Percentiles rank a stretch among this genome's conserved stretches.
Conservation (phyloP, 2,113 vertebrate species). For the Oncorhynchus kisutch region DNA sequence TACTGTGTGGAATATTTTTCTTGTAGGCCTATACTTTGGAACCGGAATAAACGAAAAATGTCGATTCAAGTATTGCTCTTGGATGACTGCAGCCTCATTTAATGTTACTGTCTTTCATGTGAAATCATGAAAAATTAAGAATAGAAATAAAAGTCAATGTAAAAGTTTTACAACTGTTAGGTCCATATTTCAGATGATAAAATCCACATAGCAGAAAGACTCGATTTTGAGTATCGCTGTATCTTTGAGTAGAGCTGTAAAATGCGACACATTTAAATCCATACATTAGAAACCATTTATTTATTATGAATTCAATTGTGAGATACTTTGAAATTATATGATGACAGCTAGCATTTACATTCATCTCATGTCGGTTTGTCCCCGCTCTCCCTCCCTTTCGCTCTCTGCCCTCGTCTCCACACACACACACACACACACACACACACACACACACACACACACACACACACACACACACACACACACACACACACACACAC, state of each 20-base stretch:
- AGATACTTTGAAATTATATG: not conserved
- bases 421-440: not conserved
- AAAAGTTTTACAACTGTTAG: constrained; percentile 54
- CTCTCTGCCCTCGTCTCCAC: constrained; percentile 27
- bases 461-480: not conserved
- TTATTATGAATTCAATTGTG: constrained; percentile 21
- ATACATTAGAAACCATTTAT: constrained; percentile 27
- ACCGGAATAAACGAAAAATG: constrained; percentile 4
- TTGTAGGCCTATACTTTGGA: not conserved
- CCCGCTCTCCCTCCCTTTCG: not conserved
- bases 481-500: not conserved
- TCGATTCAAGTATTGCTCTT: constrained; percentile 33
- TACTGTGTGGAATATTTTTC: not conserved
- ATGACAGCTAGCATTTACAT: not conserved
- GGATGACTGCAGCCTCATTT: constrained; percentile 32
- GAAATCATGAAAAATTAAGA: constrained; percentile 64
- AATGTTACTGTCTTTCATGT: constrained; percentile 57
- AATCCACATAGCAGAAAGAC: constrained; percentile 44
- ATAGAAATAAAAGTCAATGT: constrained; percentile 58
- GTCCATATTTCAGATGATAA: constrained; percentile 54
- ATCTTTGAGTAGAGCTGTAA: constrained; percentile 23
- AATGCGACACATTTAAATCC: constrained; percentile 25
- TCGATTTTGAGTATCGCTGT: constrained; percentile 21
- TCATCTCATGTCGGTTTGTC: not conserved
- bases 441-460: not conserved